These are phyloP conservation scores for Numenius arquata DNA, from an alignment of 2,113 vertebrate genomes.

Conservation along the genomic window DNA sequence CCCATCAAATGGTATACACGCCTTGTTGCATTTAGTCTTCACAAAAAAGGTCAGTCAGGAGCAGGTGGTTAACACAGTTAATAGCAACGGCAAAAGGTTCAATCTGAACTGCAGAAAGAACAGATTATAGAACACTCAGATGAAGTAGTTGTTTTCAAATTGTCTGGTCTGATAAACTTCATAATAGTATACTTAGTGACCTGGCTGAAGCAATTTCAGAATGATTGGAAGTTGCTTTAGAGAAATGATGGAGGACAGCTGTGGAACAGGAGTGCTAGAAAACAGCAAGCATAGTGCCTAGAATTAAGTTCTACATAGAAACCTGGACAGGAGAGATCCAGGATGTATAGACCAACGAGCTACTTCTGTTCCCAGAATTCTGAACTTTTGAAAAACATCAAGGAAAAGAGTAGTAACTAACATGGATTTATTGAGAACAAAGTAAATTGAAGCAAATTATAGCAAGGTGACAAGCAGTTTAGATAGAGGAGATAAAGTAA, in stretches of 20 bases:
- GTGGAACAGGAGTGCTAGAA: background rate
- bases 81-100: background rate
- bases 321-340: background rate
- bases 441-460: background rate
- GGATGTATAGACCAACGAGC: rapidly evolving
- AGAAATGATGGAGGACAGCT: background rate
- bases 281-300: rapidly evolving
- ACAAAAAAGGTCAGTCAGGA: background rate
- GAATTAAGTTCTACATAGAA: background rate
- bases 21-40: background rate
- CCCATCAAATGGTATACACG: background rate
- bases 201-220: background rate
- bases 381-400: background rate
- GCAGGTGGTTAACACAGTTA: background rate
- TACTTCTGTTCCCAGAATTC: background rate
- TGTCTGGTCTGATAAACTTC: background rate
- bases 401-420: background rate
- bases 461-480: background rate
- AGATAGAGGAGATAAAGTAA: background rate
- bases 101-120: background rate
- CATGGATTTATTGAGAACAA: background rate
- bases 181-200: background rate
- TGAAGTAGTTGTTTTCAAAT: background rate
- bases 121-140: background rate
- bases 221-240: background rate